A percentile compares a stretch with the other conserved stretches of the same genome.
Evolutionary conservation across 2,113 vertebrate species (phyloP).

Genomic region (Psammodynastes pulverulentus): DNA sequence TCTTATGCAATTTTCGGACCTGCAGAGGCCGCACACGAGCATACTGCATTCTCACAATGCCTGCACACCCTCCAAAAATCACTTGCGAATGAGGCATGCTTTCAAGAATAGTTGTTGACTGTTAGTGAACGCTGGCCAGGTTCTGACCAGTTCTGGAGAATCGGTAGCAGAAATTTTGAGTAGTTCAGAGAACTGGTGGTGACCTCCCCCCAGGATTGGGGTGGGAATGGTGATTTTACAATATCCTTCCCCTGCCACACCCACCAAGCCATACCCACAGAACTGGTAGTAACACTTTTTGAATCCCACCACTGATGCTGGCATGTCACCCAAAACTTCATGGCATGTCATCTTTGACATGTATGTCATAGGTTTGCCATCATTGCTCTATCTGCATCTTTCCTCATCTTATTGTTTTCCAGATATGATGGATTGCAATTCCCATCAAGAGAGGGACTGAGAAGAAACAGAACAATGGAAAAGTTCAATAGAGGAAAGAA

Average conservation of each 20-base stretch:
- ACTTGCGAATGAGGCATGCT: not conserved
- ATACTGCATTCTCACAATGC: not conserved
- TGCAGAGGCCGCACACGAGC: not conserved
- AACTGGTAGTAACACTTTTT: too few relatives aligned
- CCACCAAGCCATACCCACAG: too few relatives aligned
- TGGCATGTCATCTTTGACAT: not conserved
- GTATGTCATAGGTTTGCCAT: not conserved
- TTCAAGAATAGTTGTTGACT: not conserved
- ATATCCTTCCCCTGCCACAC: too few relatives aligned
- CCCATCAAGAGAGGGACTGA: not conserved
- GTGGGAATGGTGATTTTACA: too few relatives aligned
- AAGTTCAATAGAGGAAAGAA: not conserved
- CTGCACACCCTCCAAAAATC: not conserved
- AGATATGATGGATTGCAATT: not conserved
- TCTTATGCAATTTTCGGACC: not conserved
- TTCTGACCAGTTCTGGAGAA: too few relatives aligned
- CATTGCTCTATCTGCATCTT: not conserved
- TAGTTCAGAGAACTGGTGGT: too few relatives aligned
- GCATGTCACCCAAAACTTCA: not conserved
- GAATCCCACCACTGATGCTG: too few relatives aligned
- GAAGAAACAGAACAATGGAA: not conserved
- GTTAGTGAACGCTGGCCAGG: not conserved
- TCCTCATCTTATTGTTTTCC: not conserved
- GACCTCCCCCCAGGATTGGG: too few relatives aligned
- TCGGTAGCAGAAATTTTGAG: too few relatives aligned